Evolutionary conservation across 37 sponge, comb jelly and placozoan genomes (phyloP), one percentile per base, ranked within the genome.

Genomic region (Bolinopsis microptera): DNA sequence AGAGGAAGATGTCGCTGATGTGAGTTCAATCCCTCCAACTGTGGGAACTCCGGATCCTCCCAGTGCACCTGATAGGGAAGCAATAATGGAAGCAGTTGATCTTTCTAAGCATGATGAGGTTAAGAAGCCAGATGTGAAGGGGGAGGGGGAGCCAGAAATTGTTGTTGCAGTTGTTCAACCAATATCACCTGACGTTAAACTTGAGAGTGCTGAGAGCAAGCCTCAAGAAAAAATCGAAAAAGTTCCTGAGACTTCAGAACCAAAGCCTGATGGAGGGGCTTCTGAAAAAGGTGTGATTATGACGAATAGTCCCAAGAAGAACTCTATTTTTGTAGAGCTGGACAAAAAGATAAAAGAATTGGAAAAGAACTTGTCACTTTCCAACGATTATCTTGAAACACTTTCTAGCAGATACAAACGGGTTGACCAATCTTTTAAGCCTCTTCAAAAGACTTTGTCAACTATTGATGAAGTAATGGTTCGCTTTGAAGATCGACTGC

Each of bases 361-460:
- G 8, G 36, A 86, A 38, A 39, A 41, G 61, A 33, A 86, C 30
- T 38, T 86, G 39, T 41, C 67, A 5, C 67, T 86, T 9, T 86
- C 90, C n/a, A 86, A 86, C 25, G 90, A 86, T 86, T 86, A 86
- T 38, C 90, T 86, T 23, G 90, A 86, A 38, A 86, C 90, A 39
- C 26, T 86, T 22, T 86, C 90, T 3, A 86, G 90, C 24, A 38
- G 90, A 34, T 86, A 86, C 48, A 86, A 86, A 30, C 34, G 61
- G 39, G 90, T 86, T 86, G 90, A 86, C 26, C 34, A 86, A 9
- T 41, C 36, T 0, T 86, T 86, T 27, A 86, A 86, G 26, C 90
- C 90, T 25, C 90, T 86, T 38, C 38, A 86, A 41, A 86, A 86
- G 90, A 86, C 90, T 26, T 48, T 86, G 2, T 39, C 90, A 9